Conservation (phyloP, 2,888 invertebrate genomes). For the Spialia ferax region DNA sequence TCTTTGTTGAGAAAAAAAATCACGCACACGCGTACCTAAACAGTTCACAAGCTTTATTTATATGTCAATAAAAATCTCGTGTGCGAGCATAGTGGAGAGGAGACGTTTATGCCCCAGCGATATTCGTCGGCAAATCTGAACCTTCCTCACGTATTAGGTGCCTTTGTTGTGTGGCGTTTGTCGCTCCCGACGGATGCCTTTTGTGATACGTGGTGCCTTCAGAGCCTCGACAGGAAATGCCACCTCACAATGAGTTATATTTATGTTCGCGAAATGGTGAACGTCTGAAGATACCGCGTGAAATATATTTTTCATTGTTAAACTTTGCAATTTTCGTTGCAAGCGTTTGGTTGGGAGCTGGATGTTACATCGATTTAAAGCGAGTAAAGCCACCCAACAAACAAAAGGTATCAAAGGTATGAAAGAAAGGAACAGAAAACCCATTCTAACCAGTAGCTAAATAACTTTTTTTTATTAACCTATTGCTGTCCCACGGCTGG, state of each 20-base stretch:
- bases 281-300: conserved; percentile 26
- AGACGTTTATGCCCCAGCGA: background rate
- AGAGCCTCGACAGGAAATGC: conserved; percentile 44
- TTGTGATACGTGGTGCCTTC: conserved; percentile 52
- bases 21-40: no score
- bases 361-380: background rate
- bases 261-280: conserved; percentile 21
- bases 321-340: conserved; percentile 10
- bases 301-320: conserved; percentile 35
- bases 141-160: conserved; percentile 33
- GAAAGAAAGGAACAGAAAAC: no score
- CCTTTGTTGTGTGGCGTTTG: conserved; percentile 57
- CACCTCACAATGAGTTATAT: conserved; percentile 29
- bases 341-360: background rate
- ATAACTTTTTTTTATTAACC: no score
- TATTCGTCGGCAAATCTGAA: conserved; percentile 11
- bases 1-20: background rate
- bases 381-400: background rate
- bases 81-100: background rate
- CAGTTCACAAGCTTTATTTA: background rate
- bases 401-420: background rate
- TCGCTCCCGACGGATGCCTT: conserved; percentile 57
- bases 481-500: no score
- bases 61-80: background rate
- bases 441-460: no score